Evolutionary conservation across 2,113 vertebrate genomes (phyloP), one percentile per base, ranked within the genome.

Genomic region (Nesogale talazaci): DNA sequence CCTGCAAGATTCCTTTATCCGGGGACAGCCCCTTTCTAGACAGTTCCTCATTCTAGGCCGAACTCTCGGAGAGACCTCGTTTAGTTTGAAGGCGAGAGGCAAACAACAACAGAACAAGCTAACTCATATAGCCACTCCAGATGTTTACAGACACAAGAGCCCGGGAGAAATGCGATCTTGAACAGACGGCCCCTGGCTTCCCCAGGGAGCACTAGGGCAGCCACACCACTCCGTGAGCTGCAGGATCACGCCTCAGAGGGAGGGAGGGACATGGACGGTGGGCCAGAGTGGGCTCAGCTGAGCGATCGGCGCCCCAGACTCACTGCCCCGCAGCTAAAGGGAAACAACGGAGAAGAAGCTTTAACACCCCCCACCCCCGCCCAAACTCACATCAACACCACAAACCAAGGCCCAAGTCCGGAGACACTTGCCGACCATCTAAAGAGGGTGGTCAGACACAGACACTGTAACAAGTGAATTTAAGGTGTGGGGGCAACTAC

Each of bases 31-130:
- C 95, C 80, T 95, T 97, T 96, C 95, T 92, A 78, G 86, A 78
- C 75, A 97, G 97, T 97, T 98, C 98, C 97, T 97, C 98, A 97
- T 98, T 98, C 98, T 95, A 96, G 96, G 88, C 93, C 97, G 96
- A 38, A 86, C 94, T 85, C 94, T 77, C 6, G 74, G 79, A 75
- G 78, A 86, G 81, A 93, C 59, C 92, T 95, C 27, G 91, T 88
- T 90, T 69, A 91, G 86, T 69, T 92, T 88, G 19, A 86, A 92
- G 92, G 88, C 82, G 29, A 94, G 94, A 94, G 90, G 86, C 83
- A 85, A 81, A 96, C 88, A 96, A 97, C 34, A 69, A 34, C 3
- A 63, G 56, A 83, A 56, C 22, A 19, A 83, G 74, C 57, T 75
- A 59, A 31, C 19, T 36, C 20, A 46, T 46, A 8, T 1, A 0